phyloP scores from a whole-genome alignment of 2,888 invertebrate genomes.

The Lochmaea crataegi region DNA sequence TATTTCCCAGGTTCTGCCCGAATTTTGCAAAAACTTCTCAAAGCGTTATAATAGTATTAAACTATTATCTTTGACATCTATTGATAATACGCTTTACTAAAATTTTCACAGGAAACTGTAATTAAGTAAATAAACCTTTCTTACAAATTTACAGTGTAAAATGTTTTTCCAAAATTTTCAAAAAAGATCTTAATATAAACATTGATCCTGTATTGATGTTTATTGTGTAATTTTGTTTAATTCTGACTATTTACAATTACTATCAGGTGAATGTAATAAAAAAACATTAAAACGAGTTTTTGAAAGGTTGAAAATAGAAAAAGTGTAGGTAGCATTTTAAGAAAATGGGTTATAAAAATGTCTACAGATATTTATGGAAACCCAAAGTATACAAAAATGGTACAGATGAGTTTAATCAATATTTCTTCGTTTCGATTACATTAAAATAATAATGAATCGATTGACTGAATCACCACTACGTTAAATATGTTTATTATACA shows the following conservation, averaged over 20 bases:
- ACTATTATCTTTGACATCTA: too few relatives aligned
- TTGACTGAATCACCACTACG: too few relatives aligned
- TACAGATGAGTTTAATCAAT: neutral
- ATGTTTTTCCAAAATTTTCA: too few relatives aligned
- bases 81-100: too few relatives aligned
- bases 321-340: slow-evolving; percentile 1
- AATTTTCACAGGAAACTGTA: too few relatives aligned
- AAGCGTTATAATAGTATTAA: too few relatives aligned
- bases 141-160: too few relatives aligned
- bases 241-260: neutral
- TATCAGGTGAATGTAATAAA: neutral
- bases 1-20: too few relatives aligned
- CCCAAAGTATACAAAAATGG: neutral
- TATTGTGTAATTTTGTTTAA: neutral
- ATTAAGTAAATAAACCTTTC: too few relatives aligned
- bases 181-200: too few relatives aligned
- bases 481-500: too few relatives aligned
- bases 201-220: neutral
- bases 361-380: slow-evolving; percentile 1
- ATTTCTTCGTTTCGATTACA: neutral
- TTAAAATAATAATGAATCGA: neutral
- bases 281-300: neutral
- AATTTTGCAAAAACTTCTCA: too few relatives aligned
- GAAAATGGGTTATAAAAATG: slow-evolving; percentile 10
- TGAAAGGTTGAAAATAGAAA: neutral